Percentiles rank a stretch among this genome's conserved stretches.
Conservation (phyloP, 1,140 invertebrate species). For the Brachionus paranguensis region DNA sequence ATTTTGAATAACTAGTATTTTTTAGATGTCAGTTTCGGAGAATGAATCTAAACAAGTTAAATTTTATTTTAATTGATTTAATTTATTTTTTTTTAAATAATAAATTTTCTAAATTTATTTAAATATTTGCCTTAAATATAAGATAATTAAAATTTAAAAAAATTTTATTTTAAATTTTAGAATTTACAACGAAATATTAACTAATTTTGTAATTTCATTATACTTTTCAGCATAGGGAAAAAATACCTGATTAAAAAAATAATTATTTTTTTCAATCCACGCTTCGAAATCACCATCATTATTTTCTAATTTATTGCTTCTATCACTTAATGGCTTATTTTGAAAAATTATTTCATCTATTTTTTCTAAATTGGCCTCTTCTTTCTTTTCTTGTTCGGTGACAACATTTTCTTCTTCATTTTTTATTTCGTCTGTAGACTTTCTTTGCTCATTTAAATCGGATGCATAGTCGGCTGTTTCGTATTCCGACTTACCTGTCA, state of each 20-base stretch:
- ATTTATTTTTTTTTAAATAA: too few relatives aligned
- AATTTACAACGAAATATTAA: neutral
- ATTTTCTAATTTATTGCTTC: neutral
- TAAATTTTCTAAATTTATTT: too few relatives aligned
- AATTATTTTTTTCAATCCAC: conserved; percentile 32
- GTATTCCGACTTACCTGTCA: neutral
- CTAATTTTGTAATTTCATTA: neutral
- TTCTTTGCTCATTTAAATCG: neutral
- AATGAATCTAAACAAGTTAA: too few relatives aligned
- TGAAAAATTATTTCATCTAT: neutral
- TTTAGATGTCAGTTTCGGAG: too few relatives aligned
- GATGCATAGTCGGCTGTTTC: neutral
- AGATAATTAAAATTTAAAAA: too few relatives aligned
- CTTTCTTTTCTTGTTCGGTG: neutral
- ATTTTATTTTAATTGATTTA: too few relatives aligned
- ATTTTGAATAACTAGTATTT: too few relatives aligned
- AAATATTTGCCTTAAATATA: too few relatives aligned
- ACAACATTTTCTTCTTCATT: neutral
- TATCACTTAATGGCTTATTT: neutral
- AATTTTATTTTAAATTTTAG: too few relatives aligned
- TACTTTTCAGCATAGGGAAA: conserved; percentile 32
- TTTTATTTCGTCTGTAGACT: neutral
- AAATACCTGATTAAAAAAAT: conserved; percentile 26
- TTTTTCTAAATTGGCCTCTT: neutral
- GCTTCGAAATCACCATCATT: neutral